phyloP scores from a whole-genome alignment of 2,113 vertebrate species.

The Abramis brama region DNA sequence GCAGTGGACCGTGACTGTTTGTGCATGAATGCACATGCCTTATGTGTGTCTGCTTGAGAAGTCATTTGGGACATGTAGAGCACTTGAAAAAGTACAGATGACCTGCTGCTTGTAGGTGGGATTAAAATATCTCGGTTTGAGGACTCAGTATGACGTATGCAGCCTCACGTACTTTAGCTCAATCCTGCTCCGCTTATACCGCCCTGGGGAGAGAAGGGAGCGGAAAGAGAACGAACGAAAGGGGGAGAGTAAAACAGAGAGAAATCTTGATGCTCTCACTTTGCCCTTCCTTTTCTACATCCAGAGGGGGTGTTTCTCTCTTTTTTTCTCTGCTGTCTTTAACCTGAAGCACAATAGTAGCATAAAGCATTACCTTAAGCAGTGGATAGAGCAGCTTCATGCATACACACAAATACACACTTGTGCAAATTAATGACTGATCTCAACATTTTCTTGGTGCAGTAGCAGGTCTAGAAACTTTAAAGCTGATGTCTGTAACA shows the following conservation, averaged over 20 bases:
- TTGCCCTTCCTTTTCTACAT: background rate
- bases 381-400: background rate
- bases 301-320: slow-evolving; percentile 7
- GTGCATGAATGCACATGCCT: slow-evolving; percentile 30
- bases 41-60: background rate
- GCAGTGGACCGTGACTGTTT: slow-evolving; percentile 31
- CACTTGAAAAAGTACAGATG: slow-evolving; percentile 5
- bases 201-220: background rate
- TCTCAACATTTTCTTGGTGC: background rate
- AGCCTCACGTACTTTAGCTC: background rate
- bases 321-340: slow-evolving; percentile 19
- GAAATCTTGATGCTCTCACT: background rate
- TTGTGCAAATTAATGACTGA: slow-evolving; percentile 3
- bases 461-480: background rate
- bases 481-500: background rate
- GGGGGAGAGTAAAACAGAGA: slow-evolving; percentile 28
- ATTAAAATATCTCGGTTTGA: slow-evolving; percentile 10
- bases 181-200: slow-evolving; percentile 1
- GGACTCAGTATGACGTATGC: background rate
- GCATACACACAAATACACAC: background rate
- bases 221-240: background rate
- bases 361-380: background rate
- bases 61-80: slow-evolving; percentile 23
- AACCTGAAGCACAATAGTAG: slow-evolving; percentile 3
- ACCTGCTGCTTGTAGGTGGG: slow-evolving; percentile 24